A percentile compares a stretch with the other conserved stretches of the same genome.
These are phyloP conservation scores for Leistus spinibarbis DNA, from an alignment of 2,888 invertebrate species.

Conservation along the genomic window DNA sequence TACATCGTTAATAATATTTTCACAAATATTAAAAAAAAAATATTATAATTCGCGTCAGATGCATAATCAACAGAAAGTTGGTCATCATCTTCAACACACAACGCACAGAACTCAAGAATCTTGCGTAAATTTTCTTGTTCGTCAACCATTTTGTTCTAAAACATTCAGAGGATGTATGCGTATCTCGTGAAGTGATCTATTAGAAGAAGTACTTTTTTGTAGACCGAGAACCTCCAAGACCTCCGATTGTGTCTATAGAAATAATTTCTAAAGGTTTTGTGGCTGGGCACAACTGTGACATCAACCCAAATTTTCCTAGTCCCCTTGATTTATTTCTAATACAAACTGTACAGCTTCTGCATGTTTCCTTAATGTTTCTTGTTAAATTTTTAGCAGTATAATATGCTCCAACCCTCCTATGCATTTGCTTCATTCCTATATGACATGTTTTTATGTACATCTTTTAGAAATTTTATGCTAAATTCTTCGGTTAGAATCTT, in stretches of 20 bases:
- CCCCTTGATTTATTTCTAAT: conserved; percentile 18
- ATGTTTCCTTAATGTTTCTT: not conserved
- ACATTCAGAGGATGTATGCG: no score
- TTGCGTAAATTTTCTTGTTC: no score
- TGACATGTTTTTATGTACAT: conserved; percentile 24
- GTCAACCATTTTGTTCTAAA: no score
- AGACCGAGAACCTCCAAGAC: no score
- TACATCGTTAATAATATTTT: no score
- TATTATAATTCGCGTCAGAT: no score
- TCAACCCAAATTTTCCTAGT: conserved; percentile 11
- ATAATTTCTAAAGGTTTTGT: conserved; percentile 11
- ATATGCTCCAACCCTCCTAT: not conserved
- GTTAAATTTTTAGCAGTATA: conserved; percentile 24
- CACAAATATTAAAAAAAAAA: no score
- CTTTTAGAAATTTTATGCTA: conserved; percentile 23
- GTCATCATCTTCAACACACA: no score
- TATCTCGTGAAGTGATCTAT: no score
- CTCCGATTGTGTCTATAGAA: conserved; percentile 8
- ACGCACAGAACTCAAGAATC: no score
- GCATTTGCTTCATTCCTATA: conserved; percentile 4
- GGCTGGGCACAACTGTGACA: conserved; percentile 12
- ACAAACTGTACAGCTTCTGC: conserved; percentile 2
- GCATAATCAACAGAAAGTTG: no score
- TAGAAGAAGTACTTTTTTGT: no score
- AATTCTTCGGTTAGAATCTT: conserved; percentile 18